phyloP scores from a whole-genome alignment of 2,797 vertebrate genomes.

The Molossus alvarezi region DNA sequence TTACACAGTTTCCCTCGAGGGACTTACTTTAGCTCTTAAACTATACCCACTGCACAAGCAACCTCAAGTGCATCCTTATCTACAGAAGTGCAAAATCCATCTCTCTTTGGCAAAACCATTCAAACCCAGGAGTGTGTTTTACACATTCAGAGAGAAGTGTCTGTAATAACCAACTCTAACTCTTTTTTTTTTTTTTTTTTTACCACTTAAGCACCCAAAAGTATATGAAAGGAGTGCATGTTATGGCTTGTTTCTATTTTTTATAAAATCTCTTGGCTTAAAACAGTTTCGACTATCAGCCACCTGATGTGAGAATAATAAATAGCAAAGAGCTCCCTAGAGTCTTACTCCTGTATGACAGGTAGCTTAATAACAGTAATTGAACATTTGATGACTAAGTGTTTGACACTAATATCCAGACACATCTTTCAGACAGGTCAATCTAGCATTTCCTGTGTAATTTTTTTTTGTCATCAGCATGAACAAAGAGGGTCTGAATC shows the following conservation, averaged over 20 bases:
- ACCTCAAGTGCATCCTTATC: slow-evolving; percentile 79
- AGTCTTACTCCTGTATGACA: not conserved
- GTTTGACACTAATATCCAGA: not conserved
- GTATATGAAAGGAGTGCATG: slow-evolving; percentile 41
- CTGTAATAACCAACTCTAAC: slow-evolving; percentile 63
- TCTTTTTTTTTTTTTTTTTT: slow-evolving; percentile 67
- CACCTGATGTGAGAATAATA: slow-evolving; percentile 62
- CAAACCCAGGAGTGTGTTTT: slow-evolving; percentile 79
- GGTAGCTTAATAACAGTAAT: slow-evolving; percentile 50
- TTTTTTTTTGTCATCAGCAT: not conserved
- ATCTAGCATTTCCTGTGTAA: slow-evolving; percentile 44
- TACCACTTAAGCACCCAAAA: slow-evolving; percentile 75
- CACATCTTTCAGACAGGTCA: not conserved
- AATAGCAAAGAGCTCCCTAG: not conserved
- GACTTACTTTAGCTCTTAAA: slow-evolving; percentile 65
- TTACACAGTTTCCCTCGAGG: slow-evolving; percentile 59
- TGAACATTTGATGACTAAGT: slow-evolving; percentile 48
- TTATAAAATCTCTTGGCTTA: slow-evolving; percentile 73
- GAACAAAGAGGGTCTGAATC: slow-evolving; percentile 26
- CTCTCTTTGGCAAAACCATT: slow-evolving; percentile 74
- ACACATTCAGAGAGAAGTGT: slow-evolving; percentile 64
- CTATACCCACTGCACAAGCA: slow-evolving; percentile 61
- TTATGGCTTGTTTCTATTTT: slow-evolving; percentile 60
- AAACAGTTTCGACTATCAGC: slow-evolving; percentile 57
- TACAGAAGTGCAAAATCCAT: slow-evolving; percentile 68